These are phyloP conservation scores for Ectemnius lituratus DNA, from an alignment of 2,888 invertebrate species.

Conservation along the genomic window DNA sequence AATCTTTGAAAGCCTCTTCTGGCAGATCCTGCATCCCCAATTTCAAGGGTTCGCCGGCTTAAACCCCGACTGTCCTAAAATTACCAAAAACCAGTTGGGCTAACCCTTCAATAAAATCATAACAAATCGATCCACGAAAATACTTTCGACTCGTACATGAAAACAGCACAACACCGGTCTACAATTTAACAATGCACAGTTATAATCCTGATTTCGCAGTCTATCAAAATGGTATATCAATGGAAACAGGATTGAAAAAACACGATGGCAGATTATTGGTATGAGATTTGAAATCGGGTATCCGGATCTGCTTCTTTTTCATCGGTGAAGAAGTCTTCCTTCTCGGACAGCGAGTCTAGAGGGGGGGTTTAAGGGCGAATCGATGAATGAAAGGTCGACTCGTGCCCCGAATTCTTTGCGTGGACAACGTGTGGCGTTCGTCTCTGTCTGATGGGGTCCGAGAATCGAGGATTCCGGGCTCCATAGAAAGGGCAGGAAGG, in stretches of 20 bases:
- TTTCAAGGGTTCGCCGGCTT: background rate
- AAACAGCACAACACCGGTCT: no score
- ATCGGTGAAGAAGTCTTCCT: background rate
- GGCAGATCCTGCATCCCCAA: background rate
- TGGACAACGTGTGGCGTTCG: slow-evolving; percentile 37
- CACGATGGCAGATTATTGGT: background rate
- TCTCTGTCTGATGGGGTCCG: slow-evolving; percentile 54
- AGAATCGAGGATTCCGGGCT: slow-evolving; percentile 28
- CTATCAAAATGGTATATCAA: background rate
- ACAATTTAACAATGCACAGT: no score
- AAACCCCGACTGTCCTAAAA: background rate
- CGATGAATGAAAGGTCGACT: slow-evolving; percentile 26
- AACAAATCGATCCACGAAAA: background rate
- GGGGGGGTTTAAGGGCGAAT: background rate
- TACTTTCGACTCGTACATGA: background rate
- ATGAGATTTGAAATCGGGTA: background rate
- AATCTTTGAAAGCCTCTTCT: background rate
- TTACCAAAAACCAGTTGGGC: slow-evolving; percentile 4
- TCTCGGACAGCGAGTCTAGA: background rate
- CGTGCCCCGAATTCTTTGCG: slow-evolving; percentile 34
- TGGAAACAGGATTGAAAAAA: background rate
- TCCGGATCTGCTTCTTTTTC: slow-evolving; percentile 2
- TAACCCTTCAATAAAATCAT: background rate
- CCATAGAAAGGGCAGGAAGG: slow-evolving; percentile 55
- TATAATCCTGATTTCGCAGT: no score